A percentile compares a stretch with the other conserved stretches of the same genome.
These are phyloP conservation scores for Helicolenus hilgendorfi DNA, from an alignment of 2,797 vertebrate genomes.

Conservation along the genomic window DNA sequence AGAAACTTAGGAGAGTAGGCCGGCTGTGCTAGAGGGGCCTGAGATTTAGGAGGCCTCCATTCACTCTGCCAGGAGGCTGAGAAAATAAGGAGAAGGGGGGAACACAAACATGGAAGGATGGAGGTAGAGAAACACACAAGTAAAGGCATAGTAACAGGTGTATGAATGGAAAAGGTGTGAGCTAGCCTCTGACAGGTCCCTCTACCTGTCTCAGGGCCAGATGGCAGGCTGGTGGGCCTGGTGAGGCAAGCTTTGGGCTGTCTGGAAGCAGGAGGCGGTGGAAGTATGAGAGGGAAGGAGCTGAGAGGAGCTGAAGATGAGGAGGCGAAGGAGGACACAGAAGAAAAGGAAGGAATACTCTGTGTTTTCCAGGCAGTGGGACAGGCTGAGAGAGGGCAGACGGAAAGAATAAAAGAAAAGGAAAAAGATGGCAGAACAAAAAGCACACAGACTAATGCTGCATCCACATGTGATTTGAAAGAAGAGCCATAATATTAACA, in stretches of 20 bases:
- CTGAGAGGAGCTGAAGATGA: constrained; percentile 62
- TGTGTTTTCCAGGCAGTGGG: constrained; percentile 53
- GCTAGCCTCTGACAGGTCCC: background rate
- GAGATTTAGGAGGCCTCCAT: constrained; percentile 86
- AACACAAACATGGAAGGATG: background rate
- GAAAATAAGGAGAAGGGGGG: constrained; percentile 1
- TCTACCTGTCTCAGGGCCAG: constrained; percentile 86
- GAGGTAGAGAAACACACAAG: constrained; percentile 9
- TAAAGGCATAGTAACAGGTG: background rate
- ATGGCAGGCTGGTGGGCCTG: constrained; percentile 87
- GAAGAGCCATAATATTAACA: background rate
- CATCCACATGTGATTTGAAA: background rate
- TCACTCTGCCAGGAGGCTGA: constrained; percentile 90
- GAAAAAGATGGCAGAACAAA: background rate
- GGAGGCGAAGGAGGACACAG: constrained; percentile 25
- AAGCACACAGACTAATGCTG: background rate
- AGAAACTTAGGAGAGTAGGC: constrained; percentile 74
- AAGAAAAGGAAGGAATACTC: constrained; percentile 52
- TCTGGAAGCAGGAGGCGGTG: constrained; percentile 27
- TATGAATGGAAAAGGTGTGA: background rate
- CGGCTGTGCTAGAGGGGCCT: constrained; percentile 72
- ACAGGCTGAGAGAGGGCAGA: constrained; percentile 12
- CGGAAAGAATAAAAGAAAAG: background rate
- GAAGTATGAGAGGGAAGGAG: constrained; percentile 51
- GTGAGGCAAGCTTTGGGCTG: constrained; percentile 74